These are phyloP conservation scores for Cynocephalus volans DNA, from an alignment of 2,113 vertebrate species.

Conservation along the genomic window DNA sequence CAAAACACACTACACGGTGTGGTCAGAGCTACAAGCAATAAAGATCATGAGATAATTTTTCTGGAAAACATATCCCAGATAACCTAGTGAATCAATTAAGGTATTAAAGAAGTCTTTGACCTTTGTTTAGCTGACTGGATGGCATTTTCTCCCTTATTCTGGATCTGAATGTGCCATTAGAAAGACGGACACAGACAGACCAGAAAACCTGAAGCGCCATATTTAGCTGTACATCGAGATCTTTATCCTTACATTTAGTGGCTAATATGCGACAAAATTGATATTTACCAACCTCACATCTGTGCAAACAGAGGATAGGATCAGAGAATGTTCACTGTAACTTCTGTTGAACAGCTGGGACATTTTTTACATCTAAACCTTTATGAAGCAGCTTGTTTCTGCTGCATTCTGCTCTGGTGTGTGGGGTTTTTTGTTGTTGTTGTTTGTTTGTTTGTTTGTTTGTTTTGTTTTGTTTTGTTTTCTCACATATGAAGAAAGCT, in stretches of 20 bases:
- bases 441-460: no score
- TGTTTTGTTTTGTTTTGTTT: background rate
- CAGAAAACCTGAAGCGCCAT: background rate
- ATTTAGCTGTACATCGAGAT: background rate
- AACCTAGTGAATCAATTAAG: background rate
- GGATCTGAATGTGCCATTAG: background rate
- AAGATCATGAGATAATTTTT: slow-evolving; percentile 39
- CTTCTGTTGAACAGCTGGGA: background rate
- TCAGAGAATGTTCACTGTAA: background rate
- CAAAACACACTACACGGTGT: background rate
- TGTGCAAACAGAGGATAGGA: background rate
- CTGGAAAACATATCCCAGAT: background rate
- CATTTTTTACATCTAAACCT: background rate
- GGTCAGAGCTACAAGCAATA: background rate
- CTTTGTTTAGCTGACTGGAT: background rate
- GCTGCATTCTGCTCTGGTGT: background rate
- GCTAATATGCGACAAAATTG: background rate
- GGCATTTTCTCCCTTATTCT: background rate
- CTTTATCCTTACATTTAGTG: background rate
- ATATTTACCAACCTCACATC: background rate
- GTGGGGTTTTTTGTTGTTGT: rapidly evolving
- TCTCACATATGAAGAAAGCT: background rate
- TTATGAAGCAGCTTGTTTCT: background rate
- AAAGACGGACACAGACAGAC: background rate
- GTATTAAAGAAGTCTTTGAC: slow-evolving; percentile 23